Conservation (phyloP, 2,888 invertebrate genomes). For the Metacarcinus magister region DNA sequence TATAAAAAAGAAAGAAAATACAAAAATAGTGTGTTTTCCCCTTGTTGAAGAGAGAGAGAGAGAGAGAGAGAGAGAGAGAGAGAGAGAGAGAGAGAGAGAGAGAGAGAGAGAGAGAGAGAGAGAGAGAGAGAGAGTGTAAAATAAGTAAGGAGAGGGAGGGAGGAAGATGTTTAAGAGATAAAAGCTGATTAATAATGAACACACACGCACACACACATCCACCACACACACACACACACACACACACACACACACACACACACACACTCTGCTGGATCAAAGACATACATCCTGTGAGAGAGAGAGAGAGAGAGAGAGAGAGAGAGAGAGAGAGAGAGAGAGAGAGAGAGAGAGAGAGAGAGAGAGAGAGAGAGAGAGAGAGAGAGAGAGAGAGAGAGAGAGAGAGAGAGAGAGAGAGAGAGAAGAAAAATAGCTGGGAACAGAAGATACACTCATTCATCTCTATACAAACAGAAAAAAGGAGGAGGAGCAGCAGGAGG, state of each 20-base stretch:
- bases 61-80: constrained; percentile 26
- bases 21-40: not conserved
- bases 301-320: constrained; percentile 2
- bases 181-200: not conserved
- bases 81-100: constrained; percentile 26
- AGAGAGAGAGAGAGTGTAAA: not conserved
- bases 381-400: constrained; percentile 20
- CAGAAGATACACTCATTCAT: too few species aligned
- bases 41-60: constrained; percentile 1
- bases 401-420: too few species aligned
- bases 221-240: not conserved
- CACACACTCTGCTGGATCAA: not conserved
- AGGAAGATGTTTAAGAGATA: not conserved
- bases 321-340: constrained; percentile 14
- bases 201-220: too few species aligned
- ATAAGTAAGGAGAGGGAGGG: not conserved
- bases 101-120: not conserved
- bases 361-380: constrained; percentile 26
- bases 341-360: constrained; percentile 26
- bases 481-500: too few species aligned
- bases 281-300: not conserved
- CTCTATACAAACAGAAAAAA: too few species aligned
- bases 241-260: constrained; percentile 7
- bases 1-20: not conserved
- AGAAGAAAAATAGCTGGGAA: too few species aligned